Conservation (phyloP, 2,797 vertebrate species). For the Bovichtus diacanthus region DNA sequence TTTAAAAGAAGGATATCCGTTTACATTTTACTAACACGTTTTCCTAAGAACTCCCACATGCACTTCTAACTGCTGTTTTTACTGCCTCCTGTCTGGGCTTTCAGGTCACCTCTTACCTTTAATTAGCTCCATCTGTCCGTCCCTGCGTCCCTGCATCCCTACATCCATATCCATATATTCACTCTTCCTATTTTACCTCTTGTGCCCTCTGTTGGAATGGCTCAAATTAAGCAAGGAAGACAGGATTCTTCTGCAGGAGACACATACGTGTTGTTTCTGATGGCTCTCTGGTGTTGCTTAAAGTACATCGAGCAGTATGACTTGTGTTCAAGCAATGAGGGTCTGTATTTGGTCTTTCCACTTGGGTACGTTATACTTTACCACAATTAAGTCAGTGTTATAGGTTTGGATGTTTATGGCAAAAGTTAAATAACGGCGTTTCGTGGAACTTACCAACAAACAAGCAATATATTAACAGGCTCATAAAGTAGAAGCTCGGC, state of each 20-base stretch:
- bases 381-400: neutral
- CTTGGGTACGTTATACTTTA: neutral
- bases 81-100: constrained; percentile 86
- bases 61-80: constrained; percentile 71
- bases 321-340: neutral
- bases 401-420: neutral
- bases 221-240: neutral
- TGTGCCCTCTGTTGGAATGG: neutral
- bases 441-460: neutral
- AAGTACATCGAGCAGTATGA: neutral
- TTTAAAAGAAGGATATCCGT: constrained; percentile 47
- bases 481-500: neutral
- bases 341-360: neutral
- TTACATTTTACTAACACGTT: constrained; percentile 55
- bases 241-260: neutral
- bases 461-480: neutral
- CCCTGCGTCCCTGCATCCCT: constrained; percentile 50
- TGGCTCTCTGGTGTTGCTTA: neutral
- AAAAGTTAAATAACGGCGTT: neutral
- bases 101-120: constrained; percentile 83
- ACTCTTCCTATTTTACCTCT: constrained; percentile 16
- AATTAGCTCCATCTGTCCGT: constrained; percentile 81
- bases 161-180: constrained; percentile 33
- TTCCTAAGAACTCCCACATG: constrained; percentile 71
- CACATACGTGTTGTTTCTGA: neutral